Percentiles rank a stretch among this genome's conserved stretches.
Conservation (phyloP, 2,113 vertebrate genomes). For the Empidonax alnorum region DNA sequence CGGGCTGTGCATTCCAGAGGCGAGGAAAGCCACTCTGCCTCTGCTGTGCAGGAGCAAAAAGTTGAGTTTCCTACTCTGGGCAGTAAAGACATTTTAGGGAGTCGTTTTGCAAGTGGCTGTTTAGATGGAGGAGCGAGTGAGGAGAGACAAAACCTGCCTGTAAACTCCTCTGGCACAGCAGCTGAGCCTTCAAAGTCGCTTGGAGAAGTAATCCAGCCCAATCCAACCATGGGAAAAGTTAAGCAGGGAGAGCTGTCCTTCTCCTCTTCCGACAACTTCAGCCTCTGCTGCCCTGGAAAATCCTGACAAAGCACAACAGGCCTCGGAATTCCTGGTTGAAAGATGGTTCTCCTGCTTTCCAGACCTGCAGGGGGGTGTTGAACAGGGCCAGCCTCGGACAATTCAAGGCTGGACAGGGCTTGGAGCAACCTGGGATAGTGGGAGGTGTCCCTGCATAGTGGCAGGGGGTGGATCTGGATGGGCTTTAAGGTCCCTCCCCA, state of each 20-base stretch:
- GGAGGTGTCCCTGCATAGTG: background rate
- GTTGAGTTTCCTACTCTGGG: background rate
- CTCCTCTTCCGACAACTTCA: background rate
- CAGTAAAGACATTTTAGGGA: background rate
- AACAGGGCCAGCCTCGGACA: background rate
- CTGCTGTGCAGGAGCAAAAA: background rate
- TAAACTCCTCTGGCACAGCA: background rate
- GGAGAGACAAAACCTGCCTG: background rate
- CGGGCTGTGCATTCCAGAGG: constrained; percentile 27
- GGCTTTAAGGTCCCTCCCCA: background rate
- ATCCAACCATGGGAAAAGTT: background rate
- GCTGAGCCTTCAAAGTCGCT: background rate
- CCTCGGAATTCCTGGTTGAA: background rate
- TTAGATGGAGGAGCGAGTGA: background rate
- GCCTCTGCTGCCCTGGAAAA: background rate
- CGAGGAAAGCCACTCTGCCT: background rate
- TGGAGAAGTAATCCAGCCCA: background rate
- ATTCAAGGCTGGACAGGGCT: background rate
- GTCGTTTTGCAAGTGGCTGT: background rate
- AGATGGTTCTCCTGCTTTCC: background rate
- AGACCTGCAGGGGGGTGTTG: background rate
- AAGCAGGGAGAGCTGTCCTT: background rate
- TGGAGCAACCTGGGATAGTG: background rate
- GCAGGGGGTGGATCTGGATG: background rate
- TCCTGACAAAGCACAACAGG: background rate